Percentiles rank a stretch among this genome's conserved stretches.
phyloP scores from a whole-genome alignment of 2,888 invertebrate genomes.

The Epirrita christyi region DNA sequence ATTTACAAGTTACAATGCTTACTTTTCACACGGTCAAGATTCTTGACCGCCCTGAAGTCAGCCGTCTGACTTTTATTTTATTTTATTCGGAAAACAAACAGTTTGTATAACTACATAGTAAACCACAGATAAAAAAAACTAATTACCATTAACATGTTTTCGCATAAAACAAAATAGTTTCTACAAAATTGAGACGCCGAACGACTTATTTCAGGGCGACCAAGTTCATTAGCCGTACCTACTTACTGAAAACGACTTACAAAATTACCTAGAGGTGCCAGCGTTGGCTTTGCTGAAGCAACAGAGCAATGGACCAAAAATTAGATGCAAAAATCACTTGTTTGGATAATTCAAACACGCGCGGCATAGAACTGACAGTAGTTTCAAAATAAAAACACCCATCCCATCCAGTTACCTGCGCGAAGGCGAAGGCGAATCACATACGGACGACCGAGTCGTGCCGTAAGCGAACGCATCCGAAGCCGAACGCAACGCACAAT shows the following conservation, averaged over 20 bases:
- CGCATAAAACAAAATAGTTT: too few species aligned
- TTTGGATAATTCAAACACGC: slow-evolving; percentile 24
- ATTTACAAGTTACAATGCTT: too few species aligned
- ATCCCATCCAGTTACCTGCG: slow-evolving; percentile 55
- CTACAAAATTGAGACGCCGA: too few species aligned
- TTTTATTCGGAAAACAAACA: too few species aligned
- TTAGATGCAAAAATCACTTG: slow-evolving; percentile 19
- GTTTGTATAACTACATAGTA: too few species aligned
- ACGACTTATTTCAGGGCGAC: too few species aligned
- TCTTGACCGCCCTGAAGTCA: too few species aligned
- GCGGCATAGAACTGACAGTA: slow-evolving; percentile 36
- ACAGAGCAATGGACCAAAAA: slow-evolving; percentile 13
- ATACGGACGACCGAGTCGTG: slow-evolving; percentile 42
- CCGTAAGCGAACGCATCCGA: slow-evolving; percentile 61
- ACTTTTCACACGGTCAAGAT: too few species aligned
- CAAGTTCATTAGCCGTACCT: too few species aligned
- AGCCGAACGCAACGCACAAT: slow-evolving; percentile 48
- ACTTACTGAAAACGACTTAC: background rate
- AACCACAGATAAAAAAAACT: too few species aligned
- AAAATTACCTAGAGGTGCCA: background rate
- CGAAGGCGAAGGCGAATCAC: slow-evolving; percentile 35
- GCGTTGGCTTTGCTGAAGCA: background rate
- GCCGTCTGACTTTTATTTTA: too few species aligned
- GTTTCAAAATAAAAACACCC: slow-evolving; percentile 68
- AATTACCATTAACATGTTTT: too few species aligned